Evolutionary conservation across 2,797 vertebrate species (phyloP).

Genomic region (Scomberomorus guttatus): DNA sequence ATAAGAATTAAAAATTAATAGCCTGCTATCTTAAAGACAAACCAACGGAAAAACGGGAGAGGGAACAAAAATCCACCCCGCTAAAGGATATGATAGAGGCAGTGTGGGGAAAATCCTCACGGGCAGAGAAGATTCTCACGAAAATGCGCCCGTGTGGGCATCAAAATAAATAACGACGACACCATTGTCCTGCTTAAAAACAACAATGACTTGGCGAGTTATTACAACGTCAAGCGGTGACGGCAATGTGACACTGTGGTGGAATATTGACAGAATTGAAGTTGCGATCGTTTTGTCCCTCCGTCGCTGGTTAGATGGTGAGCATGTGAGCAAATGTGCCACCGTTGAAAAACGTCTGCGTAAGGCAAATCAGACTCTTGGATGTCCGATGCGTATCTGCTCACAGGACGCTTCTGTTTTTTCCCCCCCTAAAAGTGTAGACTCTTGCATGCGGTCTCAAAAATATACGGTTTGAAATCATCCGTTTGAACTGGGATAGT

Average conservation of each 20-base stretch:
- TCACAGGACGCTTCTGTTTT: constrained; percentile 36
- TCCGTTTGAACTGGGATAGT: constrained; percentile 39
- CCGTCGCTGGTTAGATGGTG: constrained; percentile 53
- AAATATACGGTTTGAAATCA: constrained; percentile 35
- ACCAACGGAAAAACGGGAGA: constrained; percentile 45
- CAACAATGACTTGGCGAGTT: constrained; percentile 27
- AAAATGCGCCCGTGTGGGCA: constrained; percentile 75
- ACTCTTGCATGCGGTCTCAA: constrained; percentile 34
- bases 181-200: constrained; percentile 58
- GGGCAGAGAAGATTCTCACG: constrained; percentile 68
- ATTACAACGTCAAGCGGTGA: not conserved
- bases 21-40: constrained; percentile 76
- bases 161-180: constrained; percentile 76
- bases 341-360: constrained; percentile 69
- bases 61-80: constrained; percentile 50
- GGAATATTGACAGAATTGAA: constrained; percentile 32
- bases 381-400: constrained; percentile 48
- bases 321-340: constrained; percentile 64
- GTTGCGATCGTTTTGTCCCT: constrained; percentile 59
- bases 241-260: constrained; percentile 20
- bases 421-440: constrained; percentile 2
- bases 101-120: constrained; percentile 69
- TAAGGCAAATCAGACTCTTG: constrained; percentile 54
- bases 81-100: constrained; percentile 48
- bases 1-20: constrained; percentile 88